Conservation (phyloP, 2,113 vertebrate species). For the Typhlomys cinereus region DNA sequence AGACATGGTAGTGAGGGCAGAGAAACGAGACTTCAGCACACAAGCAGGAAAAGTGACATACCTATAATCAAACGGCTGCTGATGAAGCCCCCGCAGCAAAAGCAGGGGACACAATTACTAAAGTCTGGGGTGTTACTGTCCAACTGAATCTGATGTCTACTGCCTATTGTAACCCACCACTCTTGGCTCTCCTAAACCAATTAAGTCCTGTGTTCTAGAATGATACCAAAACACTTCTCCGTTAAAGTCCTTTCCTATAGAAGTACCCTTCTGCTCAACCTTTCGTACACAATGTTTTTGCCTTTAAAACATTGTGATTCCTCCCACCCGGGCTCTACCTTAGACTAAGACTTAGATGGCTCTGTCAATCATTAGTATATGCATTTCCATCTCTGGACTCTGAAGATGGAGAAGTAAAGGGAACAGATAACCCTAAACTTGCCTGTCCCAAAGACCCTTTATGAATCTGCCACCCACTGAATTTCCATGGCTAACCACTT, state of each 20-base stretch:
- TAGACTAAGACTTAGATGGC: neutral
- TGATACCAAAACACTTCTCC: neutral
- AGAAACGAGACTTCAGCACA: neutral
- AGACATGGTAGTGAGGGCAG: neutral
- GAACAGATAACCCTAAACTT: neutral
- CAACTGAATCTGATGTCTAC: neutral
- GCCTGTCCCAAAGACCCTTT: neutral
- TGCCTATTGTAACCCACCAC: too few relatives aligned
- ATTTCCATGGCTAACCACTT: neutral
- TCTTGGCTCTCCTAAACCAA: neutral
- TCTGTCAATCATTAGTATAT: conserved; percentile 7
- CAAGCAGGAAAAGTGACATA: too few relatives aligned
- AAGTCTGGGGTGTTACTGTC: neutral
- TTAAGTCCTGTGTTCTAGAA: neutral
- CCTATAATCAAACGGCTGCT: neutral
- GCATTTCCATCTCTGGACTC: neutral
- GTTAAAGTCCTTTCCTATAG: neutral
- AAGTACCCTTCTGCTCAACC: neutral
- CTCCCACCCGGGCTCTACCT: neutral
- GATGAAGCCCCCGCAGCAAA: neutral
- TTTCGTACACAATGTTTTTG: neutral
- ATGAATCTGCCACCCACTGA: neutral
- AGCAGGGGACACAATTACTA: neutral
- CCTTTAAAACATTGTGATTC: neutral
- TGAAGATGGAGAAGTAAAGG: neutral